Evolutionary conservation across 2,113 vertebrate genomes (phyloP).

Genomic region (Mionectes macconnelli): DNA sequence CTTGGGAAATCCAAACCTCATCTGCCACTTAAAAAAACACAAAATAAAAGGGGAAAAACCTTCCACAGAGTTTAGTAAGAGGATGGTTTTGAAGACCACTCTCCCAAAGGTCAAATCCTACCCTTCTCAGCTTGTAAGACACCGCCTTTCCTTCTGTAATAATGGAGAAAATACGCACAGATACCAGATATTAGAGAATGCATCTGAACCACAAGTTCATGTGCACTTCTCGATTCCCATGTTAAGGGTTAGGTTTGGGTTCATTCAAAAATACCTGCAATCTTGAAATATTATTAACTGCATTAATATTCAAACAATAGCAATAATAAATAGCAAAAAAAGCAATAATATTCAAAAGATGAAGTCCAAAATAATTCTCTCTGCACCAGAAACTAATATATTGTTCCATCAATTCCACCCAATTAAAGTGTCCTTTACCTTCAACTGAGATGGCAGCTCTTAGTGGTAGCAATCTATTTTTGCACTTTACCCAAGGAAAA

Average conservation of each 20-base stretch:
- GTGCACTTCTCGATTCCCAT: neutral
- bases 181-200: neutral
- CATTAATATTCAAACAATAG: no score
- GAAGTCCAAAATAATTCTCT: neutral
- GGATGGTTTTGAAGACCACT: neutral
- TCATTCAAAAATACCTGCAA: neutral
- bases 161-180: neutral
- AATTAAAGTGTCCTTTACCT: neutral
- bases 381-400: neutral
- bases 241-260: neutral
- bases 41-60: neutral
- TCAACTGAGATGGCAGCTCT: neutral
- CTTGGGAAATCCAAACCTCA: neutral
- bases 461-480: neutral
- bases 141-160: neutral
- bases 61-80: neutral
- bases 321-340: no score
- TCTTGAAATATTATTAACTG: neutral
- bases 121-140: neutral
- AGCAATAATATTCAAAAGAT: neutral
- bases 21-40: neutral
- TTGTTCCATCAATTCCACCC: neutral
- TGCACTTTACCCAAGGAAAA: neutral
- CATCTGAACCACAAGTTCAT: neutral
- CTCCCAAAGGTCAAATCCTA: neutral